Percentiles rank a stretch among this genome's conserved stretches.
Evolutionary conservation across 2,888 invertebrate species (phyloP).

Genomic region (Eremobia ochroleuca): DNA sequence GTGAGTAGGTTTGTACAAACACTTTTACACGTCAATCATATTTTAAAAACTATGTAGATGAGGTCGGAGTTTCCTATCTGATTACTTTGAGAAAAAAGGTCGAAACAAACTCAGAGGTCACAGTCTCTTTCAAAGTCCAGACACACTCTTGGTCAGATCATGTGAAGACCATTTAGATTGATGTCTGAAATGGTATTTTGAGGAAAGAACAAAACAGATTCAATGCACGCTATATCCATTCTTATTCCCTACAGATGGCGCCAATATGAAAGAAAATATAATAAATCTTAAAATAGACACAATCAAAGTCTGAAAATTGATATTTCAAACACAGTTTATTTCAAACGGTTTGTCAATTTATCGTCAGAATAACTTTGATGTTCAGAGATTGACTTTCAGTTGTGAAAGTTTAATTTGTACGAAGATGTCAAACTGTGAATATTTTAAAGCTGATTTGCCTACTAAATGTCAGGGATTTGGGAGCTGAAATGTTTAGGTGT

Average conservation of each 20-base stretch:
- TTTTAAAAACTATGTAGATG: too few relatives aligned
- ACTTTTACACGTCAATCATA: too few relatives aligned
- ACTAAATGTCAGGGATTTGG: neutral
- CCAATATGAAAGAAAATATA: neutral
- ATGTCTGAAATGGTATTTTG: too few relatives aligned
- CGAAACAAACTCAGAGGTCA: too few relatives aligned
- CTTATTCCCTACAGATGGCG: neutral
- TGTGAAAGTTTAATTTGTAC: constrained; percentile 7
- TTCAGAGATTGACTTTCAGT: neutral
- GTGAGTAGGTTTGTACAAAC: too few relatives aligned
- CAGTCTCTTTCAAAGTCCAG: too few relatives aligned
- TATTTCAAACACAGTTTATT: constrained; percentile 6
- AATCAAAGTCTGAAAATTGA: neutral
- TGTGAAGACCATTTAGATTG: too few relatives aligned
- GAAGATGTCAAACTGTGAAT: neutral
- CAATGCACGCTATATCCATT: neutral
- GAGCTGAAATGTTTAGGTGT: neutral
- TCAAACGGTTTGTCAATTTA: neutral
- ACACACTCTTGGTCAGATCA: too few relatives aligned
- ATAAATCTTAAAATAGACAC: constrained; percentile 4
- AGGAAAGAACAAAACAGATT: too few relatives aligned
- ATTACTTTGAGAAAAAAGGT: too few relatives aligned
- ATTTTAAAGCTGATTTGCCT: neutral
- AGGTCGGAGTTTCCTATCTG: too few relatives aligned
- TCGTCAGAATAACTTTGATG: constrained; percentile 7